A percentile compares a stretch with the other conserved stretches of the same genome.
These are phyloP conservation scores for Caenorhabditis virilis DNA, from an alignment of 2,888 invertebrate genomes.

Conservation along the genomic window DNA sequence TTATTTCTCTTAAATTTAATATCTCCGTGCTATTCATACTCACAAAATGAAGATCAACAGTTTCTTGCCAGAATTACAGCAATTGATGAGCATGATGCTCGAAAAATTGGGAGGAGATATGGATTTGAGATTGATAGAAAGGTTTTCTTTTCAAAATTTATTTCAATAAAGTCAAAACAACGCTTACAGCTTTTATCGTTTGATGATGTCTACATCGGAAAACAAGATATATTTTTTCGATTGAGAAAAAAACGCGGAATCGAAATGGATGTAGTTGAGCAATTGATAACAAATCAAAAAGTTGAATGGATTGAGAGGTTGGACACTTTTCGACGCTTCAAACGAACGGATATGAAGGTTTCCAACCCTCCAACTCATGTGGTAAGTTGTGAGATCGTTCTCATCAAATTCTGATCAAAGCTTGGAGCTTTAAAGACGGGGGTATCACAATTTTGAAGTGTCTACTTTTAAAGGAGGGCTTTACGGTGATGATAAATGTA, in stretches of 20 bases:
- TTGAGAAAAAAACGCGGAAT: constrained; percentile 13
- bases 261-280: constrained; percentile 18
- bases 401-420: too few species aligned
- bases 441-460: too few species aligned
- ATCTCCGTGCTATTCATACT: too few species aligned
- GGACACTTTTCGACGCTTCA: constrained; percentile 17
- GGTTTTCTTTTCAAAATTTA: constrained; percentile 7
- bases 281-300: constrained; percentile 21
- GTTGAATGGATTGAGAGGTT: constrained; percentile 24
- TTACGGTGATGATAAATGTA: too few species aligned
- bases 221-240: background rate
- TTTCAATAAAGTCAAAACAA: background rate
- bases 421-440: too few species aligned
- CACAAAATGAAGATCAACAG: constrained; percentile 10
- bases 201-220: constrained; percentile 19
- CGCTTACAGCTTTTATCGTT: constrained; percentile 15
- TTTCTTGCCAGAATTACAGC: constrained; percentile 23
- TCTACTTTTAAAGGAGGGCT: too few species aligned
- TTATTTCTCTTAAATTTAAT: too few species aligned
- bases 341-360: background rate
- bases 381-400: too few species aligned
- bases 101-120: constrained; percentile 12
- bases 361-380: constrained; percentile 8
- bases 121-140: constrained; percentile 29
- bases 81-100: constrained; percentile 18